phyloP scores from a whole-genome alignment of 2,113 vertebrate species.

The Nipponia nippon region DNA sequence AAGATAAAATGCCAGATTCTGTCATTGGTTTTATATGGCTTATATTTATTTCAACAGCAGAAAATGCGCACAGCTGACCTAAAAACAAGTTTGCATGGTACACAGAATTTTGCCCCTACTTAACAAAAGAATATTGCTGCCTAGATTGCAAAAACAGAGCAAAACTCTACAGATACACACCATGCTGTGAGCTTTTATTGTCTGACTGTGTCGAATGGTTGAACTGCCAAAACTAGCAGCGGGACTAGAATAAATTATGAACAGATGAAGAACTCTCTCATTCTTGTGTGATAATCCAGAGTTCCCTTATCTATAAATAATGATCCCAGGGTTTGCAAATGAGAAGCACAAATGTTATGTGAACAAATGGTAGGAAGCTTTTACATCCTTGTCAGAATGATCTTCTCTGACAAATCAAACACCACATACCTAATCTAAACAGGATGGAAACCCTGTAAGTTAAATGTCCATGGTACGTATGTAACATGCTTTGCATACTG shows the following conservation, averaged over 20 bases:
- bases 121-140: neutral
- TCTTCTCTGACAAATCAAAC: neutral
- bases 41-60: neutral
- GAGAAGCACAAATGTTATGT: neutral
- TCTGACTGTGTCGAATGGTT: conserved; percentile 11
- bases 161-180: neutral
- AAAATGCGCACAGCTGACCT: neutral
- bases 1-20: neutral
- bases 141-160: neutral
- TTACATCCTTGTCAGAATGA: neutral
- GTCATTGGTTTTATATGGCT: neutral
- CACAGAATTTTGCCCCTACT: neutral
- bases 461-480: neutral
- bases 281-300: neutral
- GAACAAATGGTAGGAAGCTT: neutral
- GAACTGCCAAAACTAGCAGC: conserved; percentile 36
- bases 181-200: conserved; percentile 47
- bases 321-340: neutral
- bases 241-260: neutral
- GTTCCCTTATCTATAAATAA: conserved; percentile 25
- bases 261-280: neutral
- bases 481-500: neutral
- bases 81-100: neutral
- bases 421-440: neutral
- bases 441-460: neutral